Conservation (phyloP, 2,113 vertebrate genomes). For the Dromas ardeola region DNA sequence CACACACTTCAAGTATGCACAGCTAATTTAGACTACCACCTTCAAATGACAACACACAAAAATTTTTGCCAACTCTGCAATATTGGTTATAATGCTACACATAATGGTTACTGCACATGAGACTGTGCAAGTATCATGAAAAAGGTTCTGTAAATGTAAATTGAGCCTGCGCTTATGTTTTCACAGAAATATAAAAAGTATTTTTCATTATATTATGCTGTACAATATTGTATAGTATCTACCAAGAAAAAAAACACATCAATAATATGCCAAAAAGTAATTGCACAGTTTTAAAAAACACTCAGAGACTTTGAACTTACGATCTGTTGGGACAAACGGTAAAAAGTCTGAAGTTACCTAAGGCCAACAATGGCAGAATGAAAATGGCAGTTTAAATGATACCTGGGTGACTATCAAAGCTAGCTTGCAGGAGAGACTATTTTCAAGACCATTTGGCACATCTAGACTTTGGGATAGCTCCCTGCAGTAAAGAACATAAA, state of each 20-base stretch:
- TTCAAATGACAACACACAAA: conserved; percentile 4
- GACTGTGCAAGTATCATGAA: not conserved
- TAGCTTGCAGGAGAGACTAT: conserved; percentile 26
- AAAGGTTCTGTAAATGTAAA: not conserved
- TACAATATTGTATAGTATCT: not conserved
- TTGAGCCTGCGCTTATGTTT: not conserved
- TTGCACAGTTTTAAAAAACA: not conserved
- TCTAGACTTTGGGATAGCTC: conserved; percentile 6
- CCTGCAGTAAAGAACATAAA: conserved; percentile 31
- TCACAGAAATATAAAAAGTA: not conserved
- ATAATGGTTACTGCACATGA: not conserved
- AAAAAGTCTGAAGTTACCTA: not conserved
- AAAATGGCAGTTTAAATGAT: conserved; percentile 9
- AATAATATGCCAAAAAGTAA: not conserved
- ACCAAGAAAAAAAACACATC: not conserved
- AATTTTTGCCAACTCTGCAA: not conserved
- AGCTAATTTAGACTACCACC: not conserved
- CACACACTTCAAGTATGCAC: not conserved
- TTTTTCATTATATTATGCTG: not conserved
- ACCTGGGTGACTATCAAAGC: not conserved
- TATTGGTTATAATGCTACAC: not conserved
- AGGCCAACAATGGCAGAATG: not conserved
- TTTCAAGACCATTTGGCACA: conserved; percentile 61
- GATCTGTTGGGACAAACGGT: not conserved
- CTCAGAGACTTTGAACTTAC: not conserved